Conservation (phyloP, 1,140 invertebrate species). For the Eriosoma lanigerum region DNA sequence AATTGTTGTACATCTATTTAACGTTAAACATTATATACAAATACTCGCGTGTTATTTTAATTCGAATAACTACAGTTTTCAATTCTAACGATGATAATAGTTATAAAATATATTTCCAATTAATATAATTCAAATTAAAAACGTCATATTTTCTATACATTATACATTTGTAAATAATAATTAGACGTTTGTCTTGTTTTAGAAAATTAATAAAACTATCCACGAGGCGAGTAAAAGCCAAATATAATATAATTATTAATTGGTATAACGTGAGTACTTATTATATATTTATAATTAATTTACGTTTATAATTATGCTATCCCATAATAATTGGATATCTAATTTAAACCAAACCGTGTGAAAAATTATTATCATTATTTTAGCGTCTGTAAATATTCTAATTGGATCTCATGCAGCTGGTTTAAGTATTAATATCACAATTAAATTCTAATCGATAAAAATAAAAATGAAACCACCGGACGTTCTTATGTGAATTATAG, state of each 20-base stretch:
- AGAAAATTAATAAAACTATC: too few relatives aligned
- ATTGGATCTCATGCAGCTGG: background rate
- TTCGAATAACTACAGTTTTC: background rate
- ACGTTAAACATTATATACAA: background rate
- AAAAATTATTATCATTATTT: background rate
- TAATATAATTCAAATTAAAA: background rate
- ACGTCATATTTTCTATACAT: background rate
- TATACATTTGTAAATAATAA: background rate
- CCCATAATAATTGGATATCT: background rate
- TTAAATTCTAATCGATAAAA: background rate
- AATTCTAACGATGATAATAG: background rate
- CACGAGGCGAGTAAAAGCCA: too few relatives aligned
- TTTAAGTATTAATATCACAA: conserved; percentile 3
- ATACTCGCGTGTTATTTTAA: background rate
- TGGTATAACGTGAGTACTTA: too few relatives aligned
- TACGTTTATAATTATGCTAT: too few relatives aligned
- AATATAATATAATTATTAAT: too few relatives aligned
- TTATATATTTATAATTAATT: too few relatives aligned
- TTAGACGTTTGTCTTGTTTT: too few relatives aligned
- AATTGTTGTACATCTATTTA: background rate
- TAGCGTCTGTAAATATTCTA: background rate
- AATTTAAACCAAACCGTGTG: background rate
- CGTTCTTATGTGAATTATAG: too few relatives aligned
- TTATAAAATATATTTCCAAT: too few relatives aligned
- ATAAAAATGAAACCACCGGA: too few relatives aligned